A percentile compares a stretch with the other conserved stretches of the same genome.
phyloP scores from a whole-genome alignment of 2,113 vertebrate species.

The Sakesphorus luctuosus region DNA sequence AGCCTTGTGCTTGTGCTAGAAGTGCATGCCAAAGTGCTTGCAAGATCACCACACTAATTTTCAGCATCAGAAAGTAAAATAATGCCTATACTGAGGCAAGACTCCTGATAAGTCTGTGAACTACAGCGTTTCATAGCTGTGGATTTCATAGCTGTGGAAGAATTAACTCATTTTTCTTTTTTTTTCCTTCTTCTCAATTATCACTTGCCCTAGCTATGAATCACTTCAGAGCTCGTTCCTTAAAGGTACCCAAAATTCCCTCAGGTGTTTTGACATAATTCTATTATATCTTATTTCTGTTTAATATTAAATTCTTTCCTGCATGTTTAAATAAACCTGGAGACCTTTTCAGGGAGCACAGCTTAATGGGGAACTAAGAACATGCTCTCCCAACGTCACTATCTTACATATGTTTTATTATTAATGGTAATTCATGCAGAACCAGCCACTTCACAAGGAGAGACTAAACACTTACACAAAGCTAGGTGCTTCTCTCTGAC shows the following conservation, averaged over 20 bases:
- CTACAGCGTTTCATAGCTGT: background rate
- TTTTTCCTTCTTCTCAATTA: conserved; percentile 33
- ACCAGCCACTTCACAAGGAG: conserved; percentile 44
- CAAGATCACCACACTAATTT: conserved; percentile 38
- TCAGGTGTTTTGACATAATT: conserved; percentile 73
- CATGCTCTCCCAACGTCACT: background rate
- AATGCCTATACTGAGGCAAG: background rate
- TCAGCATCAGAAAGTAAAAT: conserved; percentile 42
- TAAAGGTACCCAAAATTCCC: conserved; percentile 69
- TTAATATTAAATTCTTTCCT: conserved; percentile 70
- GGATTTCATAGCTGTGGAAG: conserved; percentile 14
- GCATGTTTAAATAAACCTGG: conserved; percentile 71
- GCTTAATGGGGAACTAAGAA: conserved; percentile 32
- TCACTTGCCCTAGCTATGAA: conserved; percentile 55
- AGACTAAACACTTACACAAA: conserved; percentile 35
- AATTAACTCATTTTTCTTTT: conserved; percentile 18
- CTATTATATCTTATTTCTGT: conserved; percentile 75
- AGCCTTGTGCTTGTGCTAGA: background rate
- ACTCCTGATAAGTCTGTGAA: conserved; percentile 5
- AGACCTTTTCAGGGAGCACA: conserved; percentile 55
- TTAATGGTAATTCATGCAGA: conserved; percentile 47
- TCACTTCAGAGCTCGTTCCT: conserved; percentile 69
- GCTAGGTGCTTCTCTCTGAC: conserved; percentile 38
- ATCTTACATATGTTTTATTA: conserved; percentile 41
- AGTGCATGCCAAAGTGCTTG: background rate